Evolutionary conservation across 2,113 vertebrate genomes (phyloP).

Genomic region (Thamnophis sirtalis): DNA sequence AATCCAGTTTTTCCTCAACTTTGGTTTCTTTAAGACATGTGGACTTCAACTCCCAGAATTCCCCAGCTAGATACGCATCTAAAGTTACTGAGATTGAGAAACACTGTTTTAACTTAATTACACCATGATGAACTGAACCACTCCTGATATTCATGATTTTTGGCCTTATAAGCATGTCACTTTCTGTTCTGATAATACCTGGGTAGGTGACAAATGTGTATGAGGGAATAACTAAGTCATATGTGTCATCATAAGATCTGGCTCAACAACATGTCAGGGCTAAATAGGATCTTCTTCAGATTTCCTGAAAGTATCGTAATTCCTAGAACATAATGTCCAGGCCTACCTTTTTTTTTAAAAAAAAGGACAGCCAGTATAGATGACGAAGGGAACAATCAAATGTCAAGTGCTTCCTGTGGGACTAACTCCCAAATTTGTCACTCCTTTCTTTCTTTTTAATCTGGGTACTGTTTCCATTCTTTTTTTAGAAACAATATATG

Average conservation of each 20-base stretch:
- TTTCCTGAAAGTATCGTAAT: not conserved
- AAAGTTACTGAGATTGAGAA: not conserved
- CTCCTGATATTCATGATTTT: not conserved
- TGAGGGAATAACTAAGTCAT: not conserved
- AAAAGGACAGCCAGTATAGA: not conserved
- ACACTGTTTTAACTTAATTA: not conserved
- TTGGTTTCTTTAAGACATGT: not conserved
- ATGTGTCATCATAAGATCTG: not conserved
- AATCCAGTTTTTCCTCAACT: not conserved
- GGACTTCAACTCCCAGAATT: not conserved
- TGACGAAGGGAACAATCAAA: not conserved
- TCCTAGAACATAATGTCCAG: not conserved
- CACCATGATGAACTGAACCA: not conserved
- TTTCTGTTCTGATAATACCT: not conserved
- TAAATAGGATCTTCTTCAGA: not conserved
- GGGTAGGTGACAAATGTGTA: not conserved
- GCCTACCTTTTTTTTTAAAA: not conserved
- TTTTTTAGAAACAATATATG: not conserved
- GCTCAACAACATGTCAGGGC: not conserved
- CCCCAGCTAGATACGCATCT: no score
- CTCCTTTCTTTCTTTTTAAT: not conserved
- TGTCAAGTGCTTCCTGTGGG: not conserved
- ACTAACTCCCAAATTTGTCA: not conserved
- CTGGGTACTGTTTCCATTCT: not conserved
- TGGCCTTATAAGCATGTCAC: not conserved